Evolutionary conservation across 2,888 invertebrate genomes (phyloP), one percentile per base, ranked within the genome.

Genomic region (Phengaris alcon): DNA sequence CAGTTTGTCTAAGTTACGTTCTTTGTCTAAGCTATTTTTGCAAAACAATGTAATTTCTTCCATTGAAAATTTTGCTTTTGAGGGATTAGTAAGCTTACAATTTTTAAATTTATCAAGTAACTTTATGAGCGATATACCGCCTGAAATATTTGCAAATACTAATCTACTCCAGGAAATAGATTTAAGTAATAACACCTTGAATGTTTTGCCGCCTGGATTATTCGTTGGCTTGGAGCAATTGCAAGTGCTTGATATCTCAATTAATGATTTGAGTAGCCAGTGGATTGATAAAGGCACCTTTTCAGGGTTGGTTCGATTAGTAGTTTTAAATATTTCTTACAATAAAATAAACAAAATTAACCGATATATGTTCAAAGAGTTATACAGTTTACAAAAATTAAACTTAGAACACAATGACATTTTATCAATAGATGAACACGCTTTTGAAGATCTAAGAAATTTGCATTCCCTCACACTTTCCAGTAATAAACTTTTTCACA

Each of bases 21-120:
- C 95, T 55, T 87, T 98, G 77, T 94, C 95, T 69, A 94, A 94
- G 84, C 92, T 98, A 64, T 94, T 95, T 82, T 87, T 97, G 75
- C 95, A 97, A 88, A 95, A 97, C 85, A 97, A 97, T 88, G 95
- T 95, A 72, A 94, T 97, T 80, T 95, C 95, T 76, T 95, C 96
- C 68, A 89, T 97, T 77, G 96, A 95, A 80, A 96, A 96, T 84
- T 94, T 95, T 80, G 95, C 97, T 77, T 95, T 97, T 80, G 94
- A 94, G 77, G 96, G 96, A 78, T 90, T 97, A 79, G 90, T 93
- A 76, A 94, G 95, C 78, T 88, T 97, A 80, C 95, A 95, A 83
- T 94, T 95, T 80, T 90, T 98, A 68, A 97, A 97, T 90, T 87
- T 97, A 83, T 96, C 97, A 13, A 96, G 96, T 89, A 97, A 98